Conservation (phyloP, 1,140 invertebrate genomes). For the Plectus sambesii region DNA sequence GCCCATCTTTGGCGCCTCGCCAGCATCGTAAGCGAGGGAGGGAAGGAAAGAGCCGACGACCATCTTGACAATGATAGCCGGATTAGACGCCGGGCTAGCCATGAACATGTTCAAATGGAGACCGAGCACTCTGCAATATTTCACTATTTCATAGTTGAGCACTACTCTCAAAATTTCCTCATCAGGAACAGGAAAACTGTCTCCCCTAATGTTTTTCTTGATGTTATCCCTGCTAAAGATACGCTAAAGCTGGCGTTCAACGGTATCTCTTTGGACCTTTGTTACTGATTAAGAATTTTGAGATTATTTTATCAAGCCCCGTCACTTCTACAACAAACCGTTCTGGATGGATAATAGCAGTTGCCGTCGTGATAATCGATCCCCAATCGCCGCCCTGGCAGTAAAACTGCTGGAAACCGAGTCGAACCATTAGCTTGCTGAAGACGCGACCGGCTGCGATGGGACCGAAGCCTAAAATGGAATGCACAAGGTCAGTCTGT, state of each 20-base stretch:
- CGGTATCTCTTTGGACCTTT: too few species aligned
- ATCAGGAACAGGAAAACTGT: too few species aligned
- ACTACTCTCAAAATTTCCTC: too few species aligned
- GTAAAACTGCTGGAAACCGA: slow-evolving; percentile 65
- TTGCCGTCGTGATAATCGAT: slow-evolving; percentile 38
- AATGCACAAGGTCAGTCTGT: too few species aligned
- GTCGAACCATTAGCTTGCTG: slow-evolving; percentile 66
- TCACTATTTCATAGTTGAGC: too few species aligned
- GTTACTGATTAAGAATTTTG: too few species aligned
- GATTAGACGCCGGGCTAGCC: slow-evolving; percentile 42
- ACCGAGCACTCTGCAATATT: slow-evolving; percentile 58
- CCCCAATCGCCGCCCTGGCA: slow-evolving; percentile 69
- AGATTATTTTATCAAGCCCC: too few species aligned
- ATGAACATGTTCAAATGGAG: slow-evolving; percentile 59
- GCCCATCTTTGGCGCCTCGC: slow-evolving; percentile 54
- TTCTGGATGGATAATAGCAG: slow-evolving; percentile 61
- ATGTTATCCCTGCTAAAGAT: too few species aligned
- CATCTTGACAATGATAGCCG: slow-evolving; percentile 50
- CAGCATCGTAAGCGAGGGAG: slow-evolving; percentile 52
- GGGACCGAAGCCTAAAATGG: too few species aligned
- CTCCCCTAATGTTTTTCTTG: too few species aligned
- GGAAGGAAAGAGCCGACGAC: slow-evolving; percentile 51
- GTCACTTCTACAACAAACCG: too few species aligned
- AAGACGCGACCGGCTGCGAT: slow-evolving; percentile 61
- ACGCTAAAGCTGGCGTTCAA: too few species aligned